Evolutionary conservation across 1,140 invertebrate genomes (phyloP), one percentile per base, ranked within the genome.

Genomic region (Arctopsyche grandis): DNA sequence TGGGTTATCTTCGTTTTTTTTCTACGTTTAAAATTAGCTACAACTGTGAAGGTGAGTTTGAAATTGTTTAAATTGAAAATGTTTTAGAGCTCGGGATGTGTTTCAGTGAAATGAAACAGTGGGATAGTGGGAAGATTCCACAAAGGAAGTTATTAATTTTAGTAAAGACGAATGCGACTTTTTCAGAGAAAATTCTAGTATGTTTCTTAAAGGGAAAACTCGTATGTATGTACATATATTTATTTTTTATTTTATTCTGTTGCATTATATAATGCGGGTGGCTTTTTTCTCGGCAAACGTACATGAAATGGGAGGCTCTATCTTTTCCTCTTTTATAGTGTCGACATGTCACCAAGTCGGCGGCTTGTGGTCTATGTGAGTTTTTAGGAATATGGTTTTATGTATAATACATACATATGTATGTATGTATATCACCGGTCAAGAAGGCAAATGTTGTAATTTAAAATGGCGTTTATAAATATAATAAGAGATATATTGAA

Each of bases 281-380:
- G 4, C 29, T 38, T 38, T 66, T 66, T 76, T n/a, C 14, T 14
- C 63, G 24, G 22, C 24, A 22, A 56, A 38, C 71, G 48, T 76
- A 76, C 74, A 76, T 24, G 74, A 52, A 21, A 63, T 76, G 74
- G 74, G 74, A 76, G 74, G 74, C 22, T 22, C 73, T 63, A 46
- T 38, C 73, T 52, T 21, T 22, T 52, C 38, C 73, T 75, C 52
- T 58, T 76, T 76, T 76, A 76, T 48, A 76, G 74, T 76, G 43
- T 29, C 48, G 74, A 63, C 58, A 63, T 48, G 74, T 76, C 74
- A 76, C 52, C 74, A 44, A 56, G 74, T 22, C 63, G 16, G 1
- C 3, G 29, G 16, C 56, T 60, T 19, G n/a, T n/a, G 56, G 56
- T 60, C 56, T 60, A 60, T 60, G 56, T 21, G 56, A 21, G 16